These are phyloP conservation scores for Smittia sp. DNA, from an alignment of 2,888 invertebrate species.

Conservation along the genomic window DNA sequence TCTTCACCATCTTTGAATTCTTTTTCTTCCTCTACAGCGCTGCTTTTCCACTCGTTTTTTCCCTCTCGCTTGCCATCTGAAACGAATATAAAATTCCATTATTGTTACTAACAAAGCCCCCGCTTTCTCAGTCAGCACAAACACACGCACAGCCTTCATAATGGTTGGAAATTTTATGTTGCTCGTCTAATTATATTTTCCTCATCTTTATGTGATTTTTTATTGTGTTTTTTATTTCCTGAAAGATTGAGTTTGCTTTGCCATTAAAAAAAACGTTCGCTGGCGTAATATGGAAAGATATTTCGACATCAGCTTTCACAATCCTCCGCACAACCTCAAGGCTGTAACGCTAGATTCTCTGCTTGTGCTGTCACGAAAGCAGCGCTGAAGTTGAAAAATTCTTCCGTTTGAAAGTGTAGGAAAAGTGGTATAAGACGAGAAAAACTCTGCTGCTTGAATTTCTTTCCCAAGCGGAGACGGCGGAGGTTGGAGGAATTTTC, in stretches of 20 bases:
- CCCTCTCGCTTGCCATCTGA: constrained; percentile 10
- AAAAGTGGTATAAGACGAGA: not conserved
- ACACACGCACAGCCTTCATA: not conserved
- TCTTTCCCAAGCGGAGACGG: not conserved
- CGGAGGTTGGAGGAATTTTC: not conserved
- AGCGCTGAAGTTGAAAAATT: not conserved
- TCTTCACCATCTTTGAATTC: constrained; percentile 25
- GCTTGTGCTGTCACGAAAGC: not conserved
- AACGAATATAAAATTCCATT: constrained; percentile 22
- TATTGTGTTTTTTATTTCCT: constrained; percentile 7
- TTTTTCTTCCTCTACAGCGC: constrained; percentile 8
- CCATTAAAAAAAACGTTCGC: not conserved
- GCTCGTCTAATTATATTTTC: constrained; percentile 22
- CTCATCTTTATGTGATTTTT: constrained; percentile 21
- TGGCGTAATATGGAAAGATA: not conserved
- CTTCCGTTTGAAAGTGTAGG: not conserved
- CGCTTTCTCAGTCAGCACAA: not conserved
- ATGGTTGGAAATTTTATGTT: not conserved
- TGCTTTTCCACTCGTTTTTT: not conserved
- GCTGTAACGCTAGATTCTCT: not conserved
- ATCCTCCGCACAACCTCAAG: not conserved
- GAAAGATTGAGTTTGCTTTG: constrained; percentile 16
- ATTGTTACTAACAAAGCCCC: constrained; percentile 9
- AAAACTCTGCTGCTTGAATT: not conserved
- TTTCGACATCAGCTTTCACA: not conserved